Conservation (phyloP, 2,113 vertebrate species). For the Anthoscopus minutus region DNA sequence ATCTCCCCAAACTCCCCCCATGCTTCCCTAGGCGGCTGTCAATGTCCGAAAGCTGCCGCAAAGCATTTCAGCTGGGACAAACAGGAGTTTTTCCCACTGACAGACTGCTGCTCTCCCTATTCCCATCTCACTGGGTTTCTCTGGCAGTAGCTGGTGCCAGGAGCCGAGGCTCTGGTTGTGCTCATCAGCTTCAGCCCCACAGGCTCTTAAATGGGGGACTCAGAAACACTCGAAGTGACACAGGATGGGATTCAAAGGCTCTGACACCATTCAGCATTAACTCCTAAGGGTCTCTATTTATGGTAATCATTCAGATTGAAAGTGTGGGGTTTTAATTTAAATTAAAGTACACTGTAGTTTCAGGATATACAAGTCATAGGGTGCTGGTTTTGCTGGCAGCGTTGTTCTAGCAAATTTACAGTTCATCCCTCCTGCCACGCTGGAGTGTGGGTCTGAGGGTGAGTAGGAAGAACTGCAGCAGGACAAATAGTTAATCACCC, state of each 20-base stretch:
- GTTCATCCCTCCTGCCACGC: background rate
- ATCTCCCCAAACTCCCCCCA: rapidly evolving
- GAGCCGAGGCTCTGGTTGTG: background rate
- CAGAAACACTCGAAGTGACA: background rate
- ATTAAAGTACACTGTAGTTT: background rate
- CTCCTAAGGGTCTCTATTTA: background rate
- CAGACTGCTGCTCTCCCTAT: background rate
- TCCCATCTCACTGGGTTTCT: background rate
- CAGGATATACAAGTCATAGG: background rate
- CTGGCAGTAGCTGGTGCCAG: background rate
- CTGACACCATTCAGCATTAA: background rate
- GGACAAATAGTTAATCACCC: background rate
- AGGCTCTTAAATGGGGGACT: background rate
- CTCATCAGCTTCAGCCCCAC: background rate
- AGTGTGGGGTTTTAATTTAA: background rate
- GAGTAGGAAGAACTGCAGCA: background rate
- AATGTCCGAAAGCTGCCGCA: background rate
- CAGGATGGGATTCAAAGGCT: background rate
- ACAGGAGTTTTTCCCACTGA: background rate
- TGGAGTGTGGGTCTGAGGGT: background rate
- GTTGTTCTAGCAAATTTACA: background rate
- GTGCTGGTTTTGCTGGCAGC: background rate
- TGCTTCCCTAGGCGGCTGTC: rapidly evolving
- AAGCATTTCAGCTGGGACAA: background rate
- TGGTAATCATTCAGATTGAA: background rate